These are phyloP conservation scores for Labeo catla DNA, from an alignment of 2,113 vertebrate genomes.

Conservation along the genomic window DNA sequence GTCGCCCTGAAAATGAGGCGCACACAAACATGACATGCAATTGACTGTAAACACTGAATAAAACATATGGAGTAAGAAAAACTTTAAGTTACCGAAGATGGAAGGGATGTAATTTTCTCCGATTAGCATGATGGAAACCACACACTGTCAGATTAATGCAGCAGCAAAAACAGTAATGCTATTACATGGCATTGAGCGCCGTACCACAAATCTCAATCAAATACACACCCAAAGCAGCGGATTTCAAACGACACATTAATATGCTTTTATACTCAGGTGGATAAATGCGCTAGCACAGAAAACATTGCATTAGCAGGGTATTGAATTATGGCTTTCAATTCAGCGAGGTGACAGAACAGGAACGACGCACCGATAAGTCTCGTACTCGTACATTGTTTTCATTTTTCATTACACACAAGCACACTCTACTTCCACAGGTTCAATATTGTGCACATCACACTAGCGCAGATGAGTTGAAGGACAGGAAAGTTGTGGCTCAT, in stretches of 20 bases:
- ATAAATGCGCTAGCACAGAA: not conserved
- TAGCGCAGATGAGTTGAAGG: not conserved
- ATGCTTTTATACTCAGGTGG: not conserved
- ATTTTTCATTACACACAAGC: not conserved
- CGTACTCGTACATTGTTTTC: not conserved
- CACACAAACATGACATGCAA: not conserved
- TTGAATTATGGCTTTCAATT: slow-evolving; percentile 26
- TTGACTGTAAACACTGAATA: slow-evolving; percentile 32
- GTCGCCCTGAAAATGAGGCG: not conserved
- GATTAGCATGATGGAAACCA: slow-evolving; percentile 49
- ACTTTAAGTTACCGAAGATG: slow-evolving; percentile 33
- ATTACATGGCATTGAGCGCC: slow-evolving; percentile 30
- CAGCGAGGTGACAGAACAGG: not conserved
- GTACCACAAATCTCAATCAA: slow-evolving; percentile 6
- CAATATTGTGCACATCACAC: not conserved
- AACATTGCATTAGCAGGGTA: not conserved
- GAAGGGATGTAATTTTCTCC: slow-evolving; percentile 26
- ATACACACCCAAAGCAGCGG: not conserved
- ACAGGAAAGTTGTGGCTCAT: not conserved
- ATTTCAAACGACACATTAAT: not conserved
- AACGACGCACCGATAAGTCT: not conserved
- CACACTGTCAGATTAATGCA: slow-evolving; percentile 42
- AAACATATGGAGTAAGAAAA: slow-evolving; percentile 32
- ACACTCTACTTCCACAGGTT: not conserved
- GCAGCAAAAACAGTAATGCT: slow-evolving; percentile 17